Base-by-base conservation (phyloP, 2,113 vertebrate genomes). In the Pelobates fuscus region DNA sequence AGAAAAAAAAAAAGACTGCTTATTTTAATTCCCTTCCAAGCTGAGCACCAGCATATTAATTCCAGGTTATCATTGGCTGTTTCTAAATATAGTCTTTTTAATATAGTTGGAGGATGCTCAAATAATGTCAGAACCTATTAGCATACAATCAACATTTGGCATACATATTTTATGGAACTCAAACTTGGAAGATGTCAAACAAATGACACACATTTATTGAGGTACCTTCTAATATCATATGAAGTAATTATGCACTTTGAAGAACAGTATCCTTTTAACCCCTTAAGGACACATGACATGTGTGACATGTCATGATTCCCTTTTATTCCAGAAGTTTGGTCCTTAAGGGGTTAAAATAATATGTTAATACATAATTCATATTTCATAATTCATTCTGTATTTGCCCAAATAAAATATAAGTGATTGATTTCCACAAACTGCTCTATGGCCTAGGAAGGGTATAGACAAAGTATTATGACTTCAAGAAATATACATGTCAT, bases 71-170 rank as follows among this genome's bases (percentile, higher is more conserved):
- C 32, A 17, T 2, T 58, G 32, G 55, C 18, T 11, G 18, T 65
- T 66, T 32, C 71, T 52, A 72, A 63, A 32, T 62, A 64, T 72
- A 54, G 23, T 27, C 58, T 61, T 71, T 61, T 49, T 30, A 73
- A 55, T 73, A 74, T 44, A 58, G 26, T 55, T 55, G 23, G 24
- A 30, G 29, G 27, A 74, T 26, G 54, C 15, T n/a, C 7, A 74
- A 74, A 66, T 65, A 66, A 27, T 21, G 49, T 58, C 49, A 27
- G 10, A 57, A 58, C 49, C 12, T 74, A 74, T 65, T 73, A 57
- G 21, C 61, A 26, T 24, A 74, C 61, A 74, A 58, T 66, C 49
- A 58, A 27, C 46, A 41, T 58, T 43, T 27, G 29, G 29, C 49
- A 74, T 74, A 58, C 30, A 74, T 58, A 65, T 66, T 66, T 74